phyloP scores from a whole-genome alignment of 2,888 invertebrate species.

The Drosophila rellima region DNA sequence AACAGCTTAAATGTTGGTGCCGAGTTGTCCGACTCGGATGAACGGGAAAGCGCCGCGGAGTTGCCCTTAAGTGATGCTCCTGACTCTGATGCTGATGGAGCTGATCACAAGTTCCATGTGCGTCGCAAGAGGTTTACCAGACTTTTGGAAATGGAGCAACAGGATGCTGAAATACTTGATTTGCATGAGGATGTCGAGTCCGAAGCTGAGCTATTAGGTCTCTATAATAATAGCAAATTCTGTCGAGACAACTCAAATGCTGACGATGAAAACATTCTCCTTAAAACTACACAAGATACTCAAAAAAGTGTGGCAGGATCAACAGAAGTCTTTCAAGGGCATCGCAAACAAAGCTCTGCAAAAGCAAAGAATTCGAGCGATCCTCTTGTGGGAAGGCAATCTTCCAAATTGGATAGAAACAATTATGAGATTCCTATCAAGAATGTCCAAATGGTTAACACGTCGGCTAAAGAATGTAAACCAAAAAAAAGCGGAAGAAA shows the following conservation, averaged over 20 bases:
- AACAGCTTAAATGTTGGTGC: slow-evolving; percentile 57
- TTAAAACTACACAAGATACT: slow-evolving; percentile 1
- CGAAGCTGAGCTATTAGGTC: slow-evolving; percentile 10
- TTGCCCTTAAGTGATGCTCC: neutral
- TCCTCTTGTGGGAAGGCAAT: neutral
- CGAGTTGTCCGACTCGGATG: slow-evolving; percentile 59
- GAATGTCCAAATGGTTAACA: neutral
- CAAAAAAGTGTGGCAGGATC: neutral
- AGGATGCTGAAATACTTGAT: slow-evolving; percentile 2
- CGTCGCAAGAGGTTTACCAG: slow-evolving; percentile 46
- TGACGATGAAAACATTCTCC: neutral
- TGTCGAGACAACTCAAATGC: slow-evolving; percentile 2
- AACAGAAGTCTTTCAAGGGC: neutral
- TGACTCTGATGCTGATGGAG: neutral
- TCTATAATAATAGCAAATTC: slow-evolving; percentile 15
- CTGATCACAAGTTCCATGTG: neutral
- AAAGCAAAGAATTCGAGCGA: neutral
- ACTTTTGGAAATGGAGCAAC: slow-evolving; percentile 9
- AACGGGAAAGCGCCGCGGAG: neutral
- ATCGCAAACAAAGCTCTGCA: neutral
- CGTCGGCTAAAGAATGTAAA: neutral
- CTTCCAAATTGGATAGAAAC: neutral
- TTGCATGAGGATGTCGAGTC: neutral
- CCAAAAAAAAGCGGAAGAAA: neutral
- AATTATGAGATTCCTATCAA: too few relatives aligned